Evolutionary conservation across 2,888 invertebrate species (phyloP).

Genomic region (Tinea semifulvella): DNA sequence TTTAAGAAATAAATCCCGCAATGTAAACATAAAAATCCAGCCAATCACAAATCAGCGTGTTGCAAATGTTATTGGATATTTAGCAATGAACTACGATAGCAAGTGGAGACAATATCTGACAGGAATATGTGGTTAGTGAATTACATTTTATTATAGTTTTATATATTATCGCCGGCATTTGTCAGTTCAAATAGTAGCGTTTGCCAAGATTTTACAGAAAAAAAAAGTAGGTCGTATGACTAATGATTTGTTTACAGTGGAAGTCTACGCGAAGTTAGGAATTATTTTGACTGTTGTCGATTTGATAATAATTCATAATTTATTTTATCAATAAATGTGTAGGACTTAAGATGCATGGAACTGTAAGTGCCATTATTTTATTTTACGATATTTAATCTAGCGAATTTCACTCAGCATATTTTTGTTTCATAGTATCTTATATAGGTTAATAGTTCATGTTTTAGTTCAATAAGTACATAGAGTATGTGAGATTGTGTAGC

Average conservation of each 20-base stretch:
- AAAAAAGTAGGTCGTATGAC: not conserved
- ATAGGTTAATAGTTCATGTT: too few relatives aligned
- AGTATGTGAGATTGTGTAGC: too few relatives aligned
- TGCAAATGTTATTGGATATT: constrained; percentile 1
- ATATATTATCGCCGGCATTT: not conserved
- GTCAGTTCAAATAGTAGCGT: not conserved
- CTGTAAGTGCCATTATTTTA: too few relatives aligned
- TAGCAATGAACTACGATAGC: constrained; percentile 46
- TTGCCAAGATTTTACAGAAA: not conserved
- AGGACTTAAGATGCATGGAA: too few relatives aligned
- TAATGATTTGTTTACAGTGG: not conserved
- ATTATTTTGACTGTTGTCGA: too few relatives aligned
- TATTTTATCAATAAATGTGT: not conserved
- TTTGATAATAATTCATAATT: too few relatives aligned
- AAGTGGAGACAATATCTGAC: constrained; percentile 61
- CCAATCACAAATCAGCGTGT: not conserved
- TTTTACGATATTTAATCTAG: too few relatives aligned
- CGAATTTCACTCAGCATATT: too few relatives aligned
- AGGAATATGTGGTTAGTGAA: constrained; percentile 56
- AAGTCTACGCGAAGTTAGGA: too few relatives aligned
- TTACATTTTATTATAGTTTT: constrained; percentile 26
- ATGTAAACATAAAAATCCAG: not conserved
- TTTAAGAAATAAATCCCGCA: constrained; percentile 2
- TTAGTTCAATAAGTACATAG: too few relatives aligned
- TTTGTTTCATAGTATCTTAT: too few relatives aligned